Base-by-base conservation (phyloP, 2,797 vertebrate genomes). In the Salmo trutta region DNA sequence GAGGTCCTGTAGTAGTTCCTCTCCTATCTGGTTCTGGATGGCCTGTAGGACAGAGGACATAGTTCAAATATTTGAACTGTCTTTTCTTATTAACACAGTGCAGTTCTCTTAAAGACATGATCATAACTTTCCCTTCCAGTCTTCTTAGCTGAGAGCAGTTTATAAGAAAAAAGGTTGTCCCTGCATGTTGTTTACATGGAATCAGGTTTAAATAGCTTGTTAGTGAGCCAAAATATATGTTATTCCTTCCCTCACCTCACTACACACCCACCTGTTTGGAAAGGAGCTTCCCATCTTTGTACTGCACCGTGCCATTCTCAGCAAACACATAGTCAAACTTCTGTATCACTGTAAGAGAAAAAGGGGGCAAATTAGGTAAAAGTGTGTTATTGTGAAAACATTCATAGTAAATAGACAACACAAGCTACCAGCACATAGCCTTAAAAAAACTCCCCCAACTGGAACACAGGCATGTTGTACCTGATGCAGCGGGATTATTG, bases 291-390 rank as follows among this genome's bases (percentile, higher is more conserved):
- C 98, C 97, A 0, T 99, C 95, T 90, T 98, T 99, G 87, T 99
- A 99, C 71, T 99, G 97, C 83, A 99, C 98, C 0, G 97, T 98
- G 16, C 98, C 98, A 0, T 99, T 99, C 93, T 99, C 98, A 0
- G 97, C 97, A 75, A 99, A 99, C 77, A 99, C 96, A 3, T 98
- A 99, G 85, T 99, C 98, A 89, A 97, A 99, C 91, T 98, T 99
- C 75, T 95, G 87, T 16, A 99, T 94, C 81, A 99, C 98, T 99
- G 91, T 51, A 47, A 67, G 80, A 54, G 77, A 51, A 64, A 82
- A 47, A 79, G 2, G 15, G 27, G 24, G 31, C 47, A 47, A 88
- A 99, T 99, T 29, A 99, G 91, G 47, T 99, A 41, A 52, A 27
- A 79, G 73, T 71, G 76, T 33, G 17, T 31, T 16, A 52, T 3